Base-by-base conservation (phyloP, 1,140 invertebrate species). In the Drosophila mayri region DNA sequence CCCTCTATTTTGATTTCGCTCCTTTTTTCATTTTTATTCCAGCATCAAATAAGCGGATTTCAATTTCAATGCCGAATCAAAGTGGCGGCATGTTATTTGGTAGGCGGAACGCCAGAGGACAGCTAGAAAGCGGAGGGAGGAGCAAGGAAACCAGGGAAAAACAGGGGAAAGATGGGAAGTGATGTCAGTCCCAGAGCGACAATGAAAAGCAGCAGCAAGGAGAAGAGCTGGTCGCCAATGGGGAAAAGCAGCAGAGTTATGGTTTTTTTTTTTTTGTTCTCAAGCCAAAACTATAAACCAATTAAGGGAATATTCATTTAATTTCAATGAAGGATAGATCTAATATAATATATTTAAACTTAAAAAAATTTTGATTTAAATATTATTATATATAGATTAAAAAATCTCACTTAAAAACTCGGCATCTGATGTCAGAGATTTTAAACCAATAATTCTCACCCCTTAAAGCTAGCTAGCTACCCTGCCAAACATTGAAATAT, bases 1-100 rank as follows among this genome's bases (percentile, higher is more conserved):
- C 40, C 32, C 38, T 64, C 60, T 70, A 62, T 76, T 72, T 73
- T 55, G 52, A 57, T 79, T 70, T 75, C 41, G 61, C 20, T 55
- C 20, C 25, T 82, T 83, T 79, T 72, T 58, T 61, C 47, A 47
- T 32, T n/a, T 50, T 32, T 32, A 18, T 50, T 50, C 37, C 18
- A 58, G 40, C 57, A 60, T 75, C 47, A 44, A 54, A 76, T 78
- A 79, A 82, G 70, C 79, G 65, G 83, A 86, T 86, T 88, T 76
- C 79, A 82, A 86, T 86, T 86, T 82, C 79, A 87, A 82, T 86
- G 73, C 46, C 61, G 67, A 76, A 65, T 76, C 66, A 85, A 85
- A 85, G 81, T 71, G 80, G 44, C 73, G 72, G 65, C 65, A 71
- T 71, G 64, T 58, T 58, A 72, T 72, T 72, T 60, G 54, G 55